Conservation (phyloP, 1,140 invertebrate species). For the Rhynchophorus ferrugineus region DNA sequence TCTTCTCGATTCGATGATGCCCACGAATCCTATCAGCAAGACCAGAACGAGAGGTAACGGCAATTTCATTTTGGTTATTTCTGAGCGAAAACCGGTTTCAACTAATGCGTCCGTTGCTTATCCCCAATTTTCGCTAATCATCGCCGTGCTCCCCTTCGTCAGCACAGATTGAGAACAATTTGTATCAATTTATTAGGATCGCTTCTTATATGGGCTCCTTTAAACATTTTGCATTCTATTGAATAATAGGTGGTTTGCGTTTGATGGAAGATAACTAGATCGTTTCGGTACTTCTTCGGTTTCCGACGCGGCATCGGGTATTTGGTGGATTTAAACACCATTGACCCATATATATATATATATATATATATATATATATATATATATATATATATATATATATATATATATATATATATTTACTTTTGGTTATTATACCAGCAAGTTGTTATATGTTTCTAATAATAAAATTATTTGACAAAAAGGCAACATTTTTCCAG, state of each 20-base stretch:
- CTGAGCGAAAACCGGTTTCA: slow-evolving; percentile 10
- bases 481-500: too few relatives aligned
- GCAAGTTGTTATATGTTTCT: too few relatives aligned
- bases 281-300: too few relatives aligned
- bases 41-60: slow-evolving; percentile 23
- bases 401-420: too few relatives aligned
- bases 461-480: too few relatives aligned
- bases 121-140: slow-evolving; percentile 6
- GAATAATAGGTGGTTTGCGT: slow-evolving; percentile 9
- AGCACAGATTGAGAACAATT: slow-evolving; percentile 27
- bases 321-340: too few relatives aligned
- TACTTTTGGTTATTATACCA: too few relatives aligned
- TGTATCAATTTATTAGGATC: slow-evolving; percentile 22
- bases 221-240: slow-evolving; percentile 11
- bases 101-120: slow-evolving; percentile 10
- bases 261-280: too few relatives aligned
- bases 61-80: slow-evolving; percentile 20
- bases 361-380: too few relatives aligned
- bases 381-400: too few relatives aligned
- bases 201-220: slow-evolving; percentile 2
- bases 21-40: slow-evolving; percentile 24
- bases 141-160: slow-evolving; percentile 10
- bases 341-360: too few relatives aligned
- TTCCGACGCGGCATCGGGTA: too few relatives aligned
- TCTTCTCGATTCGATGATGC: slow-evolving; percentile 43